phyloP scores from a whole-genome alignment of 2,888 invertebrate genomes.

The Melanophora roralis region DNA sequence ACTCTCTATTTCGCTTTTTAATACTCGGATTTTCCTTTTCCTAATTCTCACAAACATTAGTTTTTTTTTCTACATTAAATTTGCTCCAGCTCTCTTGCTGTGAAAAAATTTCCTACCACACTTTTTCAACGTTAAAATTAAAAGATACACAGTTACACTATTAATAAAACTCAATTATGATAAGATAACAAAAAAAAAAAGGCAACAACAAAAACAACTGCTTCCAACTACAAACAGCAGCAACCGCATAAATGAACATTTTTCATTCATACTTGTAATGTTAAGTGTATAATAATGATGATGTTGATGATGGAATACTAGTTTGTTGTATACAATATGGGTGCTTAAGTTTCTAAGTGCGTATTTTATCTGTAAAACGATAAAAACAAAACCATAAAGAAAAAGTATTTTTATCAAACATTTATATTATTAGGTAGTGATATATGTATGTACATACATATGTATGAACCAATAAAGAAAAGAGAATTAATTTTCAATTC shows the following conservation, averaged over 20 bases:
- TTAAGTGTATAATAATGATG: neutral
- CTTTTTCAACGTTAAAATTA: neutral
- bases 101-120: neutral
- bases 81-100: constrained; percentile 20
- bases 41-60: constrained; percentile 16
- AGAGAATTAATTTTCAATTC: constrained; percentile 5
- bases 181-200: constrained; percentile 36
- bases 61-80: neutral
- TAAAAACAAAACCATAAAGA: neutral
- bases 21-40: neutral
- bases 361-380: constrained; percentile 30
- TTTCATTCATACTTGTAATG: constrained; percentile 44
- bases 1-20: constrained; percentile 1
- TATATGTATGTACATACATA: too few species aligned
- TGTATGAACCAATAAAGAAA: neutral
- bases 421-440: too few species aligned
- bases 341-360: constrained; percentile 1
- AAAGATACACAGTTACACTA: constrained; percentile 38
- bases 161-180: constrained; percentile 44
- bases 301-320: constrained; percentile 9
- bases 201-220: neutral
- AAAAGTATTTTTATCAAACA: neutral
- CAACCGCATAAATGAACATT: constrained; percentile 30
- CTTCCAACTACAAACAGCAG: neutral
- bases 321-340: neutral